These are phyloP conservation scores for Thaumetopoea pityocampa DNA, from an alignment of 1,140 invertebrate species.

Conservation along the genomic window DNA sequence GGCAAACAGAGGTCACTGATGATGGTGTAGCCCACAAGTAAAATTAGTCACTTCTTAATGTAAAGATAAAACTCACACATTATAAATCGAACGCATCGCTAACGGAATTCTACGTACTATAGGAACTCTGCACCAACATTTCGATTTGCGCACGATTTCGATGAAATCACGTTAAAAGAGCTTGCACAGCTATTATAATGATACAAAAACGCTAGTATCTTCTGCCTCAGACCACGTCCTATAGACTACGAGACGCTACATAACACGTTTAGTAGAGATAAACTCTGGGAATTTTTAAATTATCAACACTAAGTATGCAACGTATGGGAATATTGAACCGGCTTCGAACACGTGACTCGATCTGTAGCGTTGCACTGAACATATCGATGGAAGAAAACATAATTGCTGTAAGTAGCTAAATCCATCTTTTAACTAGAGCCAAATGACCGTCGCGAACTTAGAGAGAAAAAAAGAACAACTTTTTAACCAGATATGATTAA, in stretches of 20 bases:
- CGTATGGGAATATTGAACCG: constrained; percentile 15
- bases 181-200: not conserved
- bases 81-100: too few species aligned
- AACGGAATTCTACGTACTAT: too few species aligned
- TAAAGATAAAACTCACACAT: too few species aligned
- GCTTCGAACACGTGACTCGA: not conserved
- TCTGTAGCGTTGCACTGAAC: not conserved
- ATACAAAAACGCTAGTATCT: constrained; percentile 2
- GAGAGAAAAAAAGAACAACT: too few species aligned
- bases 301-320: constrained; percentile 20
- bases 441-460: too few species aligned
- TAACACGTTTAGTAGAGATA: constrained; percentile 16
- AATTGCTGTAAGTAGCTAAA: too few species aligned
- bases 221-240: not conserved
- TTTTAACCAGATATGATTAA: too few species aligned
- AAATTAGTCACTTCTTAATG: too few species aligned
- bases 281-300: constrained; percentile 21
- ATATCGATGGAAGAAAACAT: too few species aligned
- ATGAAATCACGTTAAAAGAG: not conserved
- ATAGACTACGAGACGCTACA: not conserved
- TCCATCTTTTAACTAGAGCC: too few species aligned
- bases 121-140: not conserved
- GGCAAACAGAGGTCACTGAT: too few species aligned
- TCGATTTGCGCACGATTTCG: not conserved
- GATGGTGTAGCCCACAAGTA: too few species aligned